These are phyloP conservation scores for Thamnaconus septentrionalis DNA, from an alignment of 2,113 vertebrate genomes.

Conservation along the genomic window DNA sequence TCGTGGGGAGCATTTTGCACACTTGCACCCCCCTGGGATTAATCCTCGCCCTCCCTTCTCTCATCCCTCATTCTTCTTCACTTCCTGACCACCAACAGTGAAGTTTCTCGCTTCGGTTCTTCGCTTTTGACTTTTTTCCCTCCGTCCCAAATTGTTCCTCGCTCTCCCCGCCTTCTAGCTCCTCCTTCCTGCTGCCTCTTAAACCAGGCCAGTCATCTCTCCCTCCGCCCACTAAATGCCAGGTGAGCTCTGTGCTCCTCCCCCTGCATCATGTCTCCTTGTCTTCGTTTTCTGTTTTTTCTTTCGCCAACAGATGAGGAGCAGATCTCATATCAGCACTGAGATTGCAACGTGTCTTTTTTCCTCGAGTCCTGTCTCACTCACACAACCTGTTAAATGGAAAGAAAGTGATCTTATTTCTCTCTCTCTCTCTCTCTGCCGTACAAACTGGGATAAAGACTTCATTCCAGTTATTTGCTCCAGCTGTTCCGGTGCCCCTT, in stretches of 20 bases:
- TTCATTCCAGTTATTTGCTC: constrained; percentile 25
- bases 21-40: too few relatives aligned
- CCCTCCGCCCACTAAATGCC: neutral
- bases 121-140: too few relatives aligned
- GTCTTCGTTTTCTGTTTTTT: neutral
- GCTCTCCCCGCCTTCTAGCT: too few relatives aligned
- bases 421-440: neutral
- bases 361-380: too few relatives aligned
- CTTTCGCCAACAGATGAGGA: constrained; percentile 2
- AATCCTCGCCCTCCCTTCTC: too few relatives aligned
- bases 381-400: constrained; percentile 1
- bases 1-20: too few relatives aligned
- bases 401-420: constrained; percentile 49
- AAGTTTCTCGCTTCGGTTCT: too few relatives aligned
- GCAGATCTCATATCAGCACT: constrained; percentile 16
- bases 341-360: constrained; percentile 4
- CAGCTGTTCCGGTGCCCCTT: constrained; percentile 37
- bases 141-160: too few relatives aligned
- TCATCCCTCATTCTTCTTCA: too few relatives aligned
- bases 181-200: too few relatives aligned
- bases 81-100: too few relatives aligned
- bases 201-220: neutral
- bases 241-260: neutral
- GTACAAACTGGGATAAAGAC: constrained; percentile 36
- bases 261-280: constrained; percentile 7